These are phyloP conservation scores for Phymastichus coffea DNA, from an alignment of 1,140 invertebrate genomes.

Conservation along the genomic window DNA sequence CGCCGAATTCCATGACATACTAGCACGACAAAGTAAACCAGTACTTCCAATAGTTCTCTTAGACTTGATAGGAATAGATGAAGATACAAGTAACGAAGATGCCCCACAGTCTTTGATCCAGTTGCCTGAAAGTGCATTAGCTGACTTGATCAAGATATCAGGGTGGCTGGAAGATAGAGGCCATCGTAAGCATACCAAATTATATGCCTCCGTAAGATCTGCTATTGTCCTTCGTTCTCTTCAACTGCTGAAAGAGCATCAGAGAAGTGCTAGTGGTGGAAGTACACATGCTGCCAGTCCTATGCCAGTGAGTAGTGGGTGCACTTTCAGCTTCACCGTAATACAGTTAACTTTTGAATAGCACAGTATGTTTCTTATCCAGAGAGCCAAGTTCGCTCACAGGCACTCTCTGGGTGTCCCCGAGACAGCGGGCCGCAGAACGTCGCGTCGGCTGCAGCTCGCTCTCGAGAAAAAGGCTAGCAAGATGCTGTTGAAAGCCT, in stretches of 20 bases:
- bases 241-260: slow-evolving; percentile 77
- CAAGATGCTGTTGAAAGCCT: slow-evolving; percentile 81
- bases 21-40: slow-evolving; percentile 84
- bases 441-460: slow-evolving; percentile 56
- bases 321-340: not conserved
- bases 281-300: slow-evolving; percentile 58
- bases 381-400: slow-evolving; percentile 59
- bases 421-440: slow-evolving; percentile 52
- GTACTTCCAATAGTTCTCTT: slow-evolving; percentile 81
- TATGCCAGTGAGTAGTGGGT: slow-evolving; percentile 53
- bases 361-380: slow-evolving; percentile 2
- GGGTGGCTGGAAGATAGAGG: slow-evolving; percentile 83
- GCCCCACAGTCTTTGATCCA: slow-evolving; percentile 55
- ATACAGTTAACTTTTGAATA: too few species aligned
- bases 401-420: slow-evolving; percentile 49
- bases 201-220: slow-evolving; percentile 78
- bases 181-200: slow-evolving; percentile 75
- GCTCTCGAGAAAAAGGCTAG: slow-evolving; percentile 85
- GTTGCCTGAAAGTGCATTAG: slow-evolving; percentile 65
- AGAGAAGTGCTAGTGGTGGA: slow-evolving; percentile 72
- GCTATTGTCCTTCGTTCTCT: slow-evolving; percentile 75
- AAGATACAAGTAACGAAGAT: slow-evolving; percentile 65
- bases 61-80: slow-evolving; percentile 82
- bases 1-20: slow-evolving; percentile 82
- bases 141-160: slow-evolving; percentile 76